These are phyloP conservation scores for Caenorhabditis sp. DNA, from an alignment of 2,888 invertebrate genomes.

Conservation along the genomic window DNA sequence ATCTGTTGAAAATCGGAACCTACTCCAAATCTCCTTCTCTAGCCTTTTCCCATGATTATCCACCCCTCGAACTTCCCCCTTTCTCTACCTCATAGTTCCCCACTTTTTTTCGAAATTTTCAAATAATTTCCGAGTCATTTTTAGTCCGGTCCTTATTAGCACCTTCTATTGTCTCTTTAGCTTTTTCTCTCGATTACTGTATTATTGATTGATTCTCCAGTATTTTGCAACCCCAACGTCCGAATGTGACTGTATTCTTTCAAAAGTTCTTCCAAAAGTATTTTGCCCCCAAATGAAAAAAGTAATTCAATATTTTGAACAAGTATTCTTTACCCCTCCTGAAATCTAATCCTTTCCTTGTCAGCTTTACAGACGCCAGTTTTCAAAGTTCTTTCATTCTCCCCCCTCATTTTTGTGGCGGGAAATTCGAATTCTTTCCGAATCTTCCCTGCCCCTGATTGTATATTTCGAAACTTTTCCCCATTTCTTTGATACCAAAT, in stretches of 20 bases:
- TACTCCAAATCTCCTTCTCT: constrained; percentile 13
- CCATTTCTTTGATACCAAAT: constrained; percentile 27
- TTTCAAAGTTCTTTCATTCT: constrained; percentile 35
- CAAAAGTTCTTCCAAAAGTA: constrained; percentile 16
- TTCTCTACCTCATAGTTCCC: constrained; percentile 3
- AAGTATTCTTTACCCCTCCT: constrained; percentile 16
- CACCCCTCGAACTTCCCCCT: background rate
- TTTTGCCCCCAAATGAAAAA: background rate
- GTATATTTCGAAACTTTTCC: constrained; percentile 30
- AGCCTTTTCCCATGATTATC: constrained; percentile 18
- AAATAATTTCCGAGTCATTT: background rate
- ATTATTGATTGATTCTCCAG: constrained; percentile 28
- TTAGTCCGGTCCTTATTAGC: constrained; percentile 32
- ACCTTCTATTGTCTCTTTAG: background rate
- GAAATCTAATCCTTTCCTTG: background rate
- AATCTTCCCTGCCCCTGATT: constrained; percentile 14
- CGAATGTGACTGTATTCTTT: constrained; percentile 23
- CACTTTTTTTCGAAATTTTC: background rate
- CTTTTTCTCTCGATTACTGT: constrained; percentile 10
- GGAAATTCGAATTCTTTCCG: background rate
- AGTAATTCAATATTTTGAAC: background rate
- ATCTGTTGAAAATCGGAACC: constrained; percentile 6
- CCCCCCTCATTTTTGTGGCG: background rate
- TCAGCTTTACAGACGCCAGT: constrained; percentile 48
- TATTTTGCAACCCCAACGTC: constrained; percentile 21